These are phyloP conservation scores for Trisateles emortualis DNA, from an alignment of 2,888 invertebrate species.

Conservation along the genomic window DNA sequence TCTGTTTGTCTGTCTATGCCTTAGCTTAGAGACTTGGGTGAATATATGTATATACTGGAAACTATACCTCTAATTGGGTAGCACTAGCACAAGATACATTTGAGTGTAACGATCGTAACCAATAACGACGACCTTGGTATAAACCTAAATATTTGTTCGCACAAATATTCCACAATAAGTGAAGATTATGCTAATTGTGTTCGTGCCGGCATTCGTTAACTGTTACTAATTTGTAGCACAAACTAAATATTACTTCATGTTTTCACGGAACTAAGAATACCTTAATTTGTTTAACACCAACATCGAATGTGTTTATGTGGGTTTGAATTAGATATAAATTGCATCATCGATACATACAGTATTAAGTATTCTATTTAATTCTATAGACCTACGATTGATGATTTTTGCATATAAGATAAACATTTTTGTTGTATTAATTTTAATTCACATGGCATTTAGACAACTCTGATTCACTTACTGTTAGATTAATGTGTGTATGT, in stretches of 20 bases:
- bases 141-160: conserved; percentile 14
- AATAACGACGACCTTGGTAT: conserved; percentile 28
- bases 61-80: too few species aligned
- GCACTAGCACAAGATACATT: too few species aligned
- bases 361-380: neutral
- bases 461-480: too few species aligned
- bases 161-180: conserved; percentile 35
- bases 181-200: conserved; percentile 38
- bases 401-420: too few species aligned
- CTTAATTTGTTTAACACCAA: conserved; percentile 7
- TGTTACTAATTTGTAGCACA: conserved; percentile 35
- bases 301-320: neutral
- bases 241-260: conserved; percentile 33
- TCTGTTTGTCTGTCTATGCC: too few species aligned
- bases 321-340: conserved; percentile 2
- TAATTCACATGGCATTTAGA: too few species aligned
- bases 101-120: neutral
- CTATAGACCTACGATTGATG: too few species aligned
- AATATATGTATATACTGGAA: too few species aligned
- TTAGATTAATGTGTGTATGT: too few species aligned
- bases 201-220: conserved; percentile 37
- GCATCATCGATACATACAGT: neutral
- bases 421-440: too few species aligned
- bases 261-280: conserved; percentile 27
- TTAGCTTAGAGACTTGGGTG: too few species aligned